A percentile compares a stretch with the other conserved stretches of the same genome.
Conservation (phyloP, 2,888 invertebrate genomes). For the Agrypnus murinus region DNA sequence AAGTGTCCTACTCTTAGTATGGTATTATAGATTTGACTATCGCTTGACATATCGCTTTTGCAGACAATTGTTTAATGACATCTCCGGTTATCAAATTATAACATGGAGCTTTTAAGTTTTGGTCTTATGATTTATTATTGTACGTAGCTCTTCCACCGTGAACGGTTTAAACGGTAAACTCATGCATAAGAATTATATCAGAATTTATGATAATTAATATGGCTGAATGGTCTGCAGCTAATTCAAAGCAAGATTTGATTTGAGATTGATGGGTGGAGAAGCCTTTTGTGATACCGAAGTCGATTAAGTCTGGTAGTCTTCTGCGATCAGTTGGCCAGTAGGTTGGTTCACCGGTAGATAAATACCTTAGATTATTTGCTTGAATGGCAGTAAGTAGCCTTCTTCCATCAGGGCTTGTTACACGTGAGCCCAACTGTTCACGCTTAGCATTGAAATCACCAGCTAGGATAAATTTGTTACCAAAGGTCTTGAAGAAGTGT, state of each 20-base stretch:
- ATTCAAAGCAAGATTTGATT: too few relatives aligned
- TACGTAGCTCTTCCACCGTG: too few relatives aligned
- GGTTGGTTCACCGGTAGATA: too few relatives aligned
- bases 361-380: not conserved
- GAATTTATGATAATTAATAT: too few relatives aligned
- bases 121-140: too few relatives aligned
- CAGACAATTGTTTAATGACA: too few relatives aligned
- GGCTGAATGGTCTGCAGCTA: too few relatives aligned
- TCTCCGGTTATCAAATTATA: too few relatives aligned
- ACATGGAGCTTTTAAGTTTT: constrained; percentile 57
- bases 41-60: constrained; percentile 30
- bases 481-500: too few relatives aligned
- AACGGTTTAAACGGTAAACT: constrained; percentile 30
- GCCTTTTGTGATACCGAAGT: constrained; percentile 20
- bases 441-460: constrained; percentile 31
- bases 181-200: constrained; percentile 36
- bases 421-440: constrained; percentile 21
- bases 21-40: constrained; percentile 47
- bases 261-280: too few relatives aligned
- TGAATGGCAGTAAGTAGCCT: constrained; percentile 2
- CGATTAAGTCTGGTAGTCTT: not conserved
- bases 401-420: constrained; percentile 11
- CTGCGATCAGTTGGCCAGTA: too few relatives aligned
- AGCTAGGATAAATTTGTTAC: too few relatives aligned
- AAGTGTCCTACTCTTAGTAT: constrained; percentile 53